These are phyloP conservation scores for Piscicola geometra DNA, from an alignment of 2,888 invertebrate species.

Conservation along the genomic window DNA sequence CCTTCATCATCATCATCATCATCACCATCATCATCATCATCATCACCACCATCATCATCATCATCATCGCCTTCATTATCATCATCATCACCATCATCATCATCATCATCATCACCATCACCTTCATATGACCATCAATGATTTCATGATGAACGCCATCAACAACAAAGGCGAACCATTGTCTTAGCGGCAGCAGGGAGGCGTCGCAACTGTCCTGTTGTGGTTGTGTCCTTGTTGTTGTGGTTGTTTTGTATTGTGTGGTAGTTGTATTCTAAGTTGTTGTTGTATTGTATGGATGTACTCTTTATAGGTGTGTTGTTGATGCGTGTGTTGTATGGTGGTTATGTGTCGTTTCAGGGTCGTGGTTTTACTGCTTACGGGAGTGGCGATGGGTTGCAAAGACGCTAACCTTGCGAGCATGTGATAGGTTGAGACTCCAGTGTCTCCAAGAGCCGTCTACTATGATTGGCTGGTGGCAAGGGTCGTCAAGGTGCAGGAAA, in stretches of 20 bases:
- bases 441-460: not conserved
- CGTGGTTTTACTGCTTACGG: too few species aligned
- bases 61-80: constrained; percentile 13
- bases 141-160: not conserved
- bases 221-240: not conserved
- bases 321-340: too few species aligned
- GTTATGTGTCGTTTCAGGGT: too few species aligned
- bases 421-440: not conserved
- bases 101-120: not conserved
- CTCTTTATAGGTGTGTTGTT: too few species aligned
- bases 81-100: not conserved
- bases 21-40: constrained; percentile 9
- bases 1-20: not conserved
- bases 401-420: not conserved
- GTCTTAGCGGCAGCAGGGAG: not conserved
- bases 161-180: not conserved
- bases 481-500: not conserved
- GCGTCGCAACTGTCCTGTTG: not conserved
- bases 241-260: not conserved
- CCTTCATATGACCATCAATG: not conserved
- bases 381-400: not conserved
- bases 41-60: constrained; percentile 25
- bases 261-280: too few species aligned
- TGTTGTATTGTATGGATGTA: too few species aligned
- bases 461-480: not conserved